phyloP scores from a whole-genome alignment of 92 coral and sea anemone genomes.

The Virgularia gustaviana region DNA sequence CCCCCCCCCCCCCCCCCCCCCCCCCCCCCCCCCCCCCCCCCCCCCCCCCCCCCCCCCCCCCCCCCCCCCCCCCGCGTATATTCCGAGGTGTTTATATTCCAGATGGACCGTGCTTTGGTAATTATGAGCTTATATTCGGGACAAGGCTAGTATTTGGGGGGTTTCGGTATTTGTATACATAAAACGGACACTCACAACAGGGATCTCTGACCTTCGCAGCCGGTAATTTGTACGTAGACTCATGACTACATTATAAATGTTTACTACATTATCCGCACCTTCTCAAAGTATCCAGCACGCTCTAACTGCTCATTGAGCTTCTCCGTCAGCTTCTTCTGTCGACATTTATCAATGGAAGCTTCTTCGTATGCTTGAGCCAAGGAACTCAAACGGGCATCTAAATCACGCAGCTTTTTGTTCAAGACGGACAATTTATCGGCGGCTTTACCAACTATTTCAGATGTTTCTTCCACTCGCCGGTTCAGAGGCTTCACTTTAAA shows the following conservation, averaged over 20 bases:
- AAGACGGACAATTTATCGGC: conserved; percentile 70
- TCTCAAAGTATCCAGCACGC: conserved; percentile 93
- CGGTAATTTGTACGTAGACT: too few species aligned
- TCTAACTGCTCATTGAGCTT: conserved; percentile 77
- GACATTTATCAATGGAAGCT: conserved; percentile 92
- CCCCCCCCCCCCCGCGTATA: too few species aligned
- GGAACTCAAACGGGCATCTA: conserved; percentile 81
- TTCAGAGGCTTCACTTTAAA: conserved; percentile 92
- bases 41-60: too few species aligned
- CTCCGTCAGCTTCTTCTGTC: conserved; percentile 83
- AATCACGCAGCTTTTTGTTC: conserved; percentile 72
- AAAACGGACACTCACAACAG: too few species aligned
- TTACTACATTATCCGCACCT: conserved; percentile 50
- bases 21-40: too few species aligned
- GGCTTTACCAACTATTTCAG: conserved; percentile 78
- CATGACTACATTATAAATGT: neutral
- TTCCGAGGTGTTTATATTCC: too few species aligned
- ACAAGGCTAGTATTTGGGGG: too few species aligned
- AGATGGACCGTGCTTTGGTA: too few species aligned
- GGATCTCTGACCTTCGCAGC: neutral
- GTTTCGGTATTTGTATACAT: too few species aligned
- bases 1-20: too few species aligned
- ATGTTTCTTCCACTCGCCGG: conserved; percentile 86
- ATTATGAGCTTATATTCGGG: too few species aligned
- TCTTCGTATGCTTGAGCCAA: conserved; percentile 84